Conservation (phyloP, 1,140 invertebrate genomes). For the Bacillus rossius region DNA sequence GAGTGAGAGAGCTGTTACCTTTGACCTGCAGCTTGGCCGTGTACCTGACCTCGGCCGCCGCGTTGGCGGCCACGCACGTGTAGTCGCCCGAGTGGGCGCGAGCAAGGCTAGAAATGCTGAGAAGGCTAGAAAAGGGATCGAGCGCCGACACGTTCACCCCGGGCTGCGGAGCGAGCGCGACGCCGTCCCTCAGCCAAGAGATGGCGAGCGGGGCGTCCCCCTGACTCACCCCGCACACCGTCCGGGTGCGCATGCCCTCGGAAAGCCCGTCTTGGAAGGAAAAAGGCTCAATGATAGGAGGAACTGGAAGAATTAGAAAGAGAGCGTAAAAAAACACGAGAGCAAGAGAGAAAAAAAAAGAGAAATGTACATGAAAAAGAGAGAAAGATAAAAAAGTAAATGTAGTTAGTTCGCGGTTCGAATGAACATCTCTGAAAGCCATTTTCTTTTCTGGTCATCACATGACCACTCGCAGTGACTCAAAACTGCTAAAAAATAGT, state of each 20-base stretch:
- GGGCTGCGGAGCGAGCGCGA: constrained; percentile 51
- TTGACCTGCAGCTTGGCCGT: constrained; percentile 75
- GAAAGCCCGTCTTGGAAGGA: constrained; percentile 73
- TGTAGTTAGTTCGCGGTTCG: too few species aligned
- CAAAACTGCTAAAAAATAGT: too few species aligned
- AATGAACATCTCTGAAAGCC: too few species aligned
- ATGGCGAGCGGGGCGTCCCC: constrained; percentile 70
- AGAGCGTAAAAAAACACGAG: constrained; percentile 35
- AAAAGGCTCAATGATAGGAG: constrained; percentile 79
- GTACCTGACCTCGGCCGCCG: constrained; percentile 70
- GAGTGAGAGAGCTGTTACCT: constrained; percentile 56
- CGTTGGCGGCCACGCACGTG: constrained; percentile 74
- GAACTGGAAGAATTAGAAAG: constrained; percentile 65
- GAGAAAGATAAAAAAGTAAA: constrained; percentile 21
- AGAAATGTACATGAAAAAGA: constrained; percentile 23
- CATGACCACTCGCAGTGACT: too few species aligned
- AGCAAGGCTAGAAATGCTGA: constrained; percentile 69
- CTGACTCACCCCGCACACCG: constrained; percentile 77
- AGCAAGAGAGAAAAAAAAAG: constrained; percentile 22
- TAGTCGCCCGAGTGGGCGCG: constrained; percentile 72
- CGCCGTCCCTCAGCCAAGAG: constrained; percentile 72
- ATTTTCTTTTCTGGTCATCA: too few species aligned
- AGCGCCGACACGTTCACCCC: constrained; percentile 62
- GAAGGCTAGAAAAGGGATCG: constrained; percentile 67
- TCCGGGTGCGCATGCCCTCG: constrained; percentile 77